Percentiles rank a stretch among this genome's conserved stretches.
Evolutionary conservation across 2,113 vertebrate species (phyloP).

Genomic region (Amblyopsis rosae): DNA sequence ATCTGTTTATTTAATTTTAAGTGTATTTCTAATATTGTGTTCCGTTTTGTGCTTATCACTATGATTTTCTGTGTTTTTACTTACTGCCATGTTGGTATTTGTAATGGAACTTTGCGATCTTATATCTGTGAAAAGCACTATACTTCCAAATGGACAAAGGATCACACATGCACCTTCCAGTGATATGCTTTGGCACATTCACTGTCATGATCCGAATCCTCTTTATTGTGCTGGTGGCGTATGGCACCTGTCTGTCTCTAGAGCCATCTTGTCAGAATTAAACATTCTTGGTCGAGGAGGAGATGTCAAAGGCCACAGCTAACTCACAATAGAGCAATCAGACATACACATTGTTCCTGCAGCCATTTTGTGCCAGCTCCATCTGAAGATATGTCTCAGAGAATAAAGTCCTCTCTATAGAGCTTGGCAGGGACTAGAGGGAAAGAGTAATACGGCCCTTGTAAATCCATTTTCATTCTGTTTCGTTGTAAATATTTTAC

Average conservation of each 20-base stretch:
- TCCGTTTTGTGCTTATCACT: no score
- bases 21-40: no score
- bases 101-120: no score
- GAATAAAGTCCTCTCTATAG: constrained; percentile 72
- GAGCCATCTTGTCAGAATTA: constrained; percentile 69
- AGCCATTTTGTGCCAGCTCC: constrained; percentile 63
- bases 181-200: constrained; percentile 46
- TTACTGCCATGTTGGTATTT: no score
- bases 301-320: constrained; percentile 69
- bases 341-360: constrained; percentile 61
- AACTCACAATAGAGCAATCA: constrained; percentile 76
- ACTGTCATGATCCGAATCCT: constrained; percentile 38
- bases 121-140: no score
- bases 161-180: constrained; percentile 42
- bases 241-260: constrained; percentile 65
- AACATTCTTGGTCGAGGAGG: constrained; percentile 57
- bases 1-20: no score
- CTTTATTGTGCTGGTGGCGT: constrained; percentile 46
- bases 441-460: constrained; percentile 34
- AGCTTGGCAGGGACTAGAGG: constrained; percentile 46
- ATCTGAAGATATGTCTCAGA: constrained; percentile 63
- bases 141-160: constrained; percentile 50
- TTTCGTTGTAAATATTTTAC: constrained; percentile 47
- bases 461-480: constrained; percentile 39
- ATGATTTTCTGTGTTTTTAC: no score